Evolutionary conservation across 1,140 invertebrate species (phyloP).

Genomic region (Monomorium pharaonis): DNA sequence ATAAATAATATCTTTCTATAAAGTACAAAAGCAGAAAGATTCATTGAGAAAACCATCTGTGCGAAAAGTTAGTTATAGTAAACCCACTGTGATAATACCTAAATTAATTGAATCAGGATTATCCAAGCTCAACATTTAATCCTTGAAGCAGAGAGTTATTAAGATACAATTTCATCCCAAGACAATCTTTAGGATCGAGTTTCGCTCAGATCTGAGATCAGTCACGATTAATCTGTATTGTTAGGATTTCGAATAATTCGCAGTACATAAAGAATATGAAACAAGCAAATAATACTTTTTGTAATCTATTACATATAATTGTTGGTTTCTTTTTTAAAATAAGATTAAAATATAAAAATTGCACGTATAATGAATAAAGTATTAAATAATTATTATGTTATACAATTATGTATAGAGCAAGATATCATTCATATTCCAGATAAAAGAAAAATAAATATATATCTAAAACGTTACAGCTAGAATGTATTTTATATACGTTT

Average conservation of each 20-base stretch:
- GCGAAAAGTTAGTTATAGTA: slow-evolving; percentile 43
- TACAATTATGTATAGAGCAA: not conserved
- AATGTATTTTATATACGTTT: no score
- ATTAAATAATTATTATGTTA: not conserved
- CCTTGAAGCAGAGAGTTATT: slow-evolving; percentile 51
- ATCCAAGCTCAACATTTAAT: slow-evolving; percentile 52
- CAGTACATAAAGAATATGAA: not conserved
- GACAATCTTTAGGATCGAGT: slow-evolving; percentile 56
- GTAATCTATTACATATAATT: not conserved
- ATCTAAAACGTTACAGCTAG: no score
- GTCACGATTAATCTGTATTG: slow-evolving; percentile 40
- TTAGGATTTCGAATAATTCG: not conserved
- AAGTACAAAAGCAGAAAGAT: slow-evolving; percentile 20
- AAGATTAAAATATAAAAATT: not conserved
- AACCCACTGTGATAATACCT: slow-evolving; percentile 46
- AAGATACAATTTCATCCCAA: slow-evolving; percentile 50
- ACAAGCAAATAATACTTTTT: not conserved
- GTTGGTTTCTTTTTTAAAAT: not conserved
- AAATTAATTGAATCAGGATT: slow-evolving; percentile 59
- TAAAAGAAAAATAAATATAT: not conserved
- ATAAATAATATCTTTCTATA: not conserved
- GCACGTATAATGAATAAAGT: not conserved
- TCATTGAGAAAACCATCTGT: slow-evolving; percentile 32
- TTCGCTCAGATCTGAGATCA: slow-evolving; percentile 24
- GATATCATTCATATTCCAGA: not conserved